Evolutionary conservation across 2,888 invertebrate genomes (phyloP).

Genomic region (Erannis defoliaria): DNA sequence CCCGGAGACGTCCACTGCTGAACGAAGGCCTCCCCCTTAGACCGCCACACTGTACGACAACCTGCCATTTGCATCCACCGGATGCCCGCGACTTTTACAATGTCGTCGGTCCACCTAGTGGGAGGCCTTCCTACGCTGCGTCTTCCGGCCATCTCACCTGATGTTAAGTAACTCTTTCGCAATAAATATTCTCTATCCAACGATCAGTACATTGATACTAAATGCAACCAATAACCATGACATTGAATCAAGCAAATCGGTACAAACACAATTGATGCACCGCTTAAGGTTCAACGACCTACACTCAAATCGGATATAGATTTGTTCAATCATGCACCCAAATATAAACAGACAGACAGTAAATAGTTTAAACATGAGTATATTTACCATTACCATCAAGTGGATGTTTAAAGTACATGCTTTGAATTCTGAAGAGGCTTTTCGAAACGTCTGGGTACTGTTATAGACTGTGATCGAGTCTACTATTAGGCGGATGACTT

Average conservation of each 20-base stretch:
- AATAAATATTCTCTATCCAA: slow-evolving; percentile 1
- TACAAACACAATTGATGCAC: slow-evolving; percentile 32
- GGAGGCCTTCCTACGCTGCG: too few relatives aligned
- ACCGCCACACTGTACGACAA: too few relatives aligned
- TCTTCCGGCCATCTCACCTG: too few relatives aligned
- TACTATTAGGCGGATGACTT: not conserved
- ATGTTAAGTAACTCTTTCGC: too few relatives aligned
- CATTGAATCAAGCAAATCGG: slow-evolving; percentile 23
- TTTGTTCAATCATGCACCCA: slow-evolving; percentile 33
- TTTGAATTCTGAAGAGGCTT: slow-evolving; percentile 5
- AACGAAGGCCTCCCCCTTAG: too few relatives aligned
- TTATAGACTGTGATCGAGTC: not conserved
- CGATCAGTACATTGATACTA: slow-evolving; percentile 6
- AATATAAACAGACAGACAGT: slow-evolving; percentile 28
- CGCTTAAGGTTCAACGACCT: slow-evolving; percentile 35
- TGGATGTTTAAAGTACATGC: not conserved
- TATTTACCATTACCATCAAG: not conserved
- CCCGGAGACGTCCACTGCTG: too few relatives aligned
- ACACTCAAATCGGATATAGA: slow-evolving; percentile 37
- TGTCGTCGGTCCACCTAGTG: too few relatives aligned
- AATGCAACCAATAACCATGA: slow-evolving; percentile 20
- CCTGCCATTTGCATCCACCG: too few relatives aligned
- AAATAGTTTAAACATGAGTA: not conserved
- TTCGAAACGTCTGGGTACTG: slow-evolving; percentile 4
- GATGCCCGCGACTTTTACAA: too few relatives aligned